A percentile compares a stretch with the other conserved stretches of the same genome.
Conservation (phyloP, 2,888 invertebrate species). For the Entomobrya multifasciata region DNA sequence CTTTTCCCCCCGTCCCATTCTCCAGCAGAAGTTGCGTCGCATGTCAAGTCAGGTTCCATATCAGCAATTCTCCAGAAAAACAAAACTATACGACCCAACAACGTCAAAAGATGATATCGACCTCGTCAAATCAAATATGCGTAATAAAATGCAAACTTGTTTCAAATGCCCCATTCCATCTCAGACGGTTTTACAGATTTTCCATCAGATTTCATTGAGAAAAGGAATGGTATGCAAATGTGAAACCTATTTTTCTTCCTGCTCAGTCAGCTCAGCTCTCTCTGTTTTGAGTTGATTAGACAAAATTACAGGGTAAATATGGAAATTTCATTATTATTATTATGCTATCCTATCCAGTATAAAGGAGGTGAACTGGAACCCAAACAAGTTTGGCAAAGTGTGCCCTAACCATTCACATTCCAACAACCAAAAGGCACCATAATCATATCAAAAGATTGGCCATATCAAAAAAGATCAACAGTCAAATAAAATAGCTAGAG, state of each 20-base stretch:
- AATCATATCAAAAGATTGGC: constrained; percentile 37
- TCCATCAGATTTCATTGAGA: not conserved
- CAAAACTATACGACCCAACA: not conserved
- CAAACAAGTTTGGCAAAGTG: not conserved
- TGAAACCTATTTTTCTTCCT: not conserved
- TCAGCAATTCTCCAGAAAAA: not conserved
- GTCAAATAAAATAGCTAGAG: too few species aligned
- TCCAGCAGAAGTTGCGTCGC: not conserved
- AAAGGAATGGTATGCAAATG: not conserved
- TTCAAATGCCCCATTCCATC: not conserved
- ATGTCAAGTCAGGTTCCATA: constrained; percentile 18
- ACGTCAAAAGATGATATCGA: constrained; percentile 12
- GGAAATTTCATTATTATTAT: constrained; percentile 41
- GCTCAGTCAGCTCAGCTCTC: not conserved
- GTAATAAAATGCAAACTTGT: constrained; percentile 26
- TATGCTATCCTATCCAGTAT: not conserved
- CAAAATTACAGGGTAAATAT: constrained; percentile 49
- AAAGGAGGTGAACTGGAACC: constrained; percentile 23
- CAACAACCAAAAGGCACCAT: not conserved
- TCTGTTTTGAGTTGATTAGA: constrained; percentile 46
- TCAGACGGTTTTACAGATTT: not conserved
- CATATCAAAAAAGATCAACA: constrained; percentile 37
- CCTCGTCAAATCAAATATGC: constrained; percentile 33
- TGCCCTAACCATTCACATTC: not conserved
- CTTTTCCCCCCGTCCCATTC: not conserved